phyloP scores from a whole-genome alignment of 2,113 vertebrate genomes.

The Thamnophis sirtalis region DNA sequence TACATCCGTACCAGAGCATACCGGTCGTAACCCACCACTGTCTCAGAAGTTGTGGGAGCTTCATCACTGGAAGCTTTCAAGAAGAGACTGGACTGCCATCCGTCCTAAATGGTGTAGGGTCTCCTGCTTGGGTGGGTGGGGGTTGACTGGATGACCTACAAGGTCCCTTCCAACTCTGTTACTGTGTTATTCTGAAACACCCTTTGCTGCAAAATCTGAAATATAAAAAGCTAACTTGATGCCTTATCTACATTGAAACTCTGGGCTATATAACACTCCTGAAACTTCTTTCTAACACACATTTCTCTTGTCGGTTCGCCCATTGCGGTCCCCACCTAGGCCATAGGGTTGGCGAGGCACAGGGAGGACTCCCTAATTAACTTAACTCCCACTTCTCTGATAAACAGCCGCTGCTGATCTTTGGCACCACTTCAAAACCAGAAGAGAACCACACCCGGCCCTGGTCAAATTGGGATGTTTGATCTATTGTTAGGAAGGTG shows the following conservation, averaged over 20 bases:
- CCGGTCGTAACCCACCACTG: no score
- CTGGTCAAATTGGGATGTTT: slow-evolving; percentile 17
- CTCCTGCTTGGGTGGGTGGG: no score
- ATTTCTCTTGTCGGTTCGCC: background rate
- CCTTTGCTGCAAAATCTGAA: background rate
- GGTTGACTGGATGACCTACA: no score
- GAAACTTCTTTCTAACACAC: background rate
- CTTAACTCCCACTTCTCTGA: background rate
- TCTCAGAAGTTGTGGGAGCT: no score
- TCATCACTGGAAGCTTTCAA: no score
- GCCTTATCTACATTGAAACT: slow-evolving; percentile 40
- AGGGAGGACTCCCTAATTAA: background rate
- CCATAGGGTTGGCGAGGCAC: background rate
- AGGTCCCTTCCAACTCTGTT: no score
- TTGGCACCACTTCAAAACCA: slow-evolving; percentile 54
- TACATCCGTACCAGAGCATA: no score
- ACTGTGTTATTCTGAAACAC: no score
- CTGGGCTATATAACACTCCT: slow-evolving; percentile 30
- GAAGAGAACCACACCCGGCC: slow-evolving; percentile 4
- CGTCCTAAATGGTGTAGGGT: no score
- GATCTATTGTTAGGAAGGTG: slow-evolving; percentile 22
- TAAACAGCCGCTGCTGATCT: slow-evolving; percentile 30
- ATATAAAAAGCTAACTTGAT: background rate
- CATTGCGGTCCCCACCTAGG: slow-evolving; percentile 16
- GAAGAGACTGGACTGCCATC: no score